phyloP scores from a whole-genome alignment of 2,888 invertebrate genomes.

The Synergus laeviventris region DNA sequence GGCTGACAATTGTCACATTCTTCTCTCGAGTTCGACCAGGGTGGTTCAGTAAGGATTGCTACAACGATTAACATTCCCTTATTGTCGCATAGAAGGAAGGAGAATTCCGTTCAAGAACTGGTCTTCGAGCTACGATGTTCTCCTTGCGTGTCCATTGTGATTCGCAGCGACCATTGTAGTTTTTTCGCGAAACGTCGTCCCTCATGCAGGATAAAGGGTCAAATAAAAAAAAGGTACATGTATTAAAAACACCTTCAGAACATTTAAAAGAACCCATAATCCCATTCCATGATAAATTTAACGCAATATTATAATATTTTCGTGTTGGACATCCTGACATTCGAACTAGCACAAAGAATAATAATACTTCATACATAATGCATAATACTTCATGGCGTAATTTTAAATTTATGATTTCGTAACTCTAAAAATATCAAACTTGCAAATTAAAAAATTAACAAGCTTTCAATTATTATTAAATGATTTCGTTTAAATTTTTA shows the following conservation, averaged over 20 bases:
- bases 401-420: too few relatives aligned
- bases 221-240: conserved; percentile 22
- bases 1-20: conserved; percentile 52
- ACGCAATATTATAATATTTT: neutral
- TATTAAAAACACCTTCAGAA: conserved; percentile 28
- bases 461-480: too few relatives aligned
- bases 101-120: conserved; percentile 23
- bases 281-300: neutral
- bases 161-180: conserved; percentile 29
- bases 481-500: too few relatives aligned
- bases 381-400: neutral
- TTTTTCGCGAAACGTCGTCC: conserved; percentile 26
- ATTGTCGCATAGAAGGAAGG: conserved; percentile 22
- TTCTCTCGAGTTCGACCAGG: conserved; percentile 43
- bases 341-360: neutral
- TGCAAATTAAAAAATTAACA: too few relatives aligned
- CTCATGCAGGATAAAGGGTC: neutral
- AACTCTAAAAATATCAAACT: too few relatives aligned
- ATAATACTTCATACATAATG: neutral
- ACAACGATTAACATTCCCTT: conserved; percentile 30
- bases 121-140: conserved; percentile 16
- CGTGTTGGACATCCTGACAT: too few relatives aligned
- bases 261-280: conserved; percentile 3
- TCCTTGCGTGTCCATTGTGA: conserved; percentile 35
- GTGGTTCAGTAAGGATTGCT: conserved; percentile 34